These are phyloP conservation scores for Blomia tropicalis DNA, from an alignment of 2,888 invertebrate genomes.

Conservation along the genomic window DNA sequence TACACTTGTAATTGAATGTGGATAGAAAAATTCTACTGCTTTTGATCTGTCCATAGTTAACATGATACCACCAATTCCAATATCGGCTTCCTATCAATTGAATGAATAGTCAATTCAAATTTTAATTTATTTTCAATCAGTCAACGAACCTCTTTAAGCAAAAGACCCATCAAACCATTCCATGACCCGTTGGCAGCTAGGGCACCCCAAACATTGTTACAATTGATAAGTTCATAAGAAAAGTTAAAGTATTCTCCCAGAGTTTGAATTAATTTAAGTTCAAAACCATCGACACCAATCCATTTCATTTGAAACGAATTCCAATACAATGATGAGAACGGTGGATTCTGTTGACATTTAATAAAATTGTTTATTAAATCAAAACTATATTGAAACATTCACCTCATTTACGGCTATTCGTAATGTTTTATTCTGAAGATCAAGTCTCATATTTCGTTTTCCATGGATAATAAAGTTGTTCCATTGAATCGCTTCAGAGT, in stretches of 20 bases:
- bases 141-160: neutral
- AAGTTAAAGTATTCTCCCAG: slow-evolving; percentile 3
- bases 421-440: neutral
- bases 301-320: neutral
- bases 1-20: neutral
- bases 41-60: slow-evolving; percentile 5
- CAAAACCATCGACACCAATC: neutral
- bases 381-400: neutral
- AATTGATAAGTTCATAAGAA: slow-evolving; percentile 2
- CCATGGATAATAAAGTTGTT: too few relatives aligned
- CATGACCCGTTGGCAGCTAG: neutral
- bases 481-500: too few relatives aligned
- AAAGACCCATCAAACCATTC: slow-evolving; percentile 15
- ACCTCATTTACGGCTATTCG: slow-evolving; percentile 13
- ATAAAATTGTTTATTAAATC: slow-evolving; percentile 1
- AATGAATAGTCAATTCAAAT: neutral
- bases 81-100: neutral
- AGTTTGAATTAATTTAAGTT: neutral
- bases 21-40: neutral
- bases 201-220: slow-evolving; percentile 1
- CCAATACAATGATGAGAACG: neutral
- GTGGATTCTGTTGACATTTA: slow-evolving; percentile 11
- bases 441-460: neutral
- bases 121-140: neutral
- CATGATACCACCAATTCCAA: slow-evolving; percentile 17